phyloP scores from a whole-genome alignment of 2,113 vertebrate genomes.

The Tichodroma muraria region DNA sequence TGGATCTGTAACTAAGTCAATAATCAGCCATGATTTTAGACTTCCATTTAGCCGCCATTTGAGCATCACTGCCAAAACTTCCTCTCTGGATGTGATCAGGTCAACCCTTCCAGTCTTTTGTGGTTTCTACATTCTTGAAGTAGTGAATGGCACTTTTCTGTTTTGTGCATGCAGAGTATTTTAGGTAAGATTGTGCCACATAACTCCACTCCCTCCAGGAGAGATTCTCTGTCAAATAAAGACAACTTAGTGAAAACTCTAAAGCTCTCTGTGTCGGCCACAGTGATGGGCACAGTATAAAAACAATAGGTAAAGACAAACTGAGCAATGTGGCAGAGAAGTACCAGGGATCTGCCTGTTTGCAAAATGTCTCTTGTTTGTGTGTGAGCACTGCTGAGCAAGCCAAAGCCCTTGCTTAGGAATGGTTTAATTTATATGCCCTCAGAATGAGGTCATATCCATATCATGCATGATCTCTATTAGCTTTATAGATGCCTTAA shows the following conservation, averaged over 20 bases:
- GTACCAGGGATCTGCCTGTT: neutral
- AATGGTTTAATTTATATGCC: slow-evolving; percentile 71
- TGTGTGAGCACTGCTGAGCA: neutral
- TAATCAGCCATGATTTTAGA: neutral
- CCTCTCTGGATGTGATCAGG: neutral
- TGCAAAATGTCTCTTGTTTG: slow-evolving; percentile 45
- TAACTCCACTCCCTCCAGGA: neutral
- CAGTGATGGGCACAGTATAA: neutral
- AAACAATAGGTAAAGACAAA: neutral
- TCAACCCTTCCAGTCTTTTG: neutral
- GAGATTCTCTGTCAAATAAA: neutral
- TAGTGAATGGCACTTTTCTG: neutral
- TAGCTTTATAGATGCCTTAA: slow-evolving; percentile 71
- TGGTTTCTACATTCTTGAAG: neutral
- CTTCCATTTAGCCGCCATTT: neutral
- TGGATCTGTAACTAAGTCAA: neutral
- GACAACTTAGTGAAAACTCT: neutral
- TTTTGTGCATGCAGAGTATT: neutral
- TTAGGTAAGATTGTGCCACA: neutral
- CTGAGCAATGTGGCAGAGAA: neutral
- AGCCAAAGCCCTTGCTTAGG: neutral
- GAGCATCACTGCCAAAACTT: neutral
- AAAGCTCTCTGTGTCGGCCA: neutral
- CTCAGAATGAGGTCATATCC: slow-evolving; percentile 71
- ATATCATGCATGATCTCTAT: slow-evolving; percentile 68